Evolutionary conservation across 2,113 vertebrate species (phyloP).

Genomic region (Nicator chloris): DNA sequence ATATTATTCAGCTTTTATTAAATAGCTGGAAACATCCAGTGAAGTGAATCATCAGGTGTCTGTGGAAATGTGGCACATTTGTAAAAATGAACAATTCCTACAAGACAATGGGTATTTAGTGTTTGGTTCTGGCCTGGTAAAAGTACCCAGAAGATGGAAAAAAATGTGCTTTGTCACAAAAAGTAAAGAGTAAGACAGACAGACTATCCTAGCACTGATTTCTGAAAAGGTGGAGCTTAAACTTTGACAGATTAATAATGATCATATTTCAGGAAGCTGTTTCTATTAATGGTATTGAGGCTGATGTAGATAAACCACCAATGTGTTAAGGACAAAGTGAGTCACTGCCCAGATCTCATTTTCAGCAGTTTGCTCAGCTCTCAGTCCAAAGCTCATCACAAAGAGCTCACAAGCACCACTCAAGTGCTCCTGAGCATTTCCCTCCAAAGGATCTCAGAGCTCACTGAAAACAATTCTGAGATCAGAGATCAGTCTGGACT

Average conservation of each 20-base stretch:
- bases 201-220: not conserved
- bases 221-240: not conserved
- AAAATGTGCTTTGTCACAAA: not conserved
- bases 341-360: not conserved
- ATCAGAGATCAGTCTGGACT: not conserved
- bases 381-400: not conserved
- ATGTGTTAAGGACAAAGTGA: not conserved
- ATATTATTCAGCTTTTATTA: not conserved
- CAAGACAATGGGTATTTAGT: rapidly evolving
- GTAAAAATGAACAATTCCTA: not conserved
- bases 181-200: not conserved
- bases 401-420: not conserved
- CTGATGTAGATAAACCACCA: not conserved
- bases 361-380: not conserved
- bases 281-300: not conserved
- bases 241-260: not conserved
- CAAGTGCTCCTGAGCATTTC: not conserved
- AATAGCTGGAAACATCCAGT: not conserved
- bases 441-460: not conserved
- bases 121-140: not conserved
- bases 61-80: not conserved
- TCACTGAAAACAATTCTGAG: not conserved
- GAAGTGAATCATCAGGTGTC: not conserved
- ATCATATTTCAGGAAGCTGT: not conserved
- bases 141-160: not conserved